These are phyloP conservation scores for Dicerorhinus sumatrensis DNA, from an alignment of 2,113 vertebrate genomes.

Conservation along the genomic window DNA sequence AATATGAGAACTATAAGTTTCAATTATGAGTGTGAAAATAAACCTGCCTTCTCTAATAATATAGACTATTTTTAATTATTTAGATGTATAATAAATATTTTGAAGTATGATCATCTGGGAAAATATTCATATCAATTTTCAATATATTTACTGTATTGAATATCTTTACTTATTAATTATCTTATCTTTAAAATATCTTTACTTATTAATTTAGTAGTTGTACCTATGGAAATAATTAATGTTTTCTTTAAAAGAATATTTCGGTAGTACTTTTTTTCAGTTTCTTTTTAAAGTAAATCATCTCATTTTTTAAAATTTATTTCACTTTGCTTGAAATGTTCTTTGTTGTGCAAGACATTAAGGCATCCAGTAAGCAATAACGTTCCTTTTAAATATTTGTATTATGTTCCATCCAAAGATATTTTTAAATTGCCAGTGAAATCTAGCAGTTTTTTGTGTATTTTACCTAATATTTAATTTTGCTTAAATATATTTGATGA, in stretches of 20 bases:
- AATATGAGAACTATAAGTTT: background rate
- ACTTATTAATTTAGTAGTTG: background rate
- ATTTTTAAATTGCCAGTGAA: background rate
- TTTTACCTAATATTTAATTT: conserved; percentile 11
- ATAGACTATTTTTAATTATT: background rate
- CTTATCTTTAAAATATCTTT: background rate
- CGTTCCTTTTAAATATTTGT: background rate
- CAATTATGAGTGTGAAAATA: background rate
- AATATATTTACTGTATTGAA: background rate
- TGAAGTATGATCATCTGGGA: background rate
- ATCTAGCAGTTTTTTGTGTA: background rate
- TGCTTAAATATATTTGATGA: background rate
- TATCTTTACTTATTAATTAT: background rate
- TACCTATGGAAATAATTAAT: background rate
- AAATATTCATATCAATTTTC: background rate
- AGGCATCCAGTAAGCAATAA: background rate
- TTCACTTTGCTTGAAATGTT: background rate
- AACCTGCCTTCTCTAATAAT: background rate
- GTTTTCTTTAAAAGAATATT: background rate
- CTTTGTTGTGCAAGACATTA: background rate
- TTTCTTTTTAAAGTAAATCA: background rate
- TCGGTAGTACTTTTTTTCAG: background rate
- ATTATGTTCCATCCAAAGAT: background rate
- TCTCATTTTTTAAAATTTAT: background rate
- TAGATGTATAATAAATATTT: background rate